Evolutionary conservation across 1,140 invertebrate genomes (phyloP).

Genomic region (Lordiphosa clarofinis): DNA sequence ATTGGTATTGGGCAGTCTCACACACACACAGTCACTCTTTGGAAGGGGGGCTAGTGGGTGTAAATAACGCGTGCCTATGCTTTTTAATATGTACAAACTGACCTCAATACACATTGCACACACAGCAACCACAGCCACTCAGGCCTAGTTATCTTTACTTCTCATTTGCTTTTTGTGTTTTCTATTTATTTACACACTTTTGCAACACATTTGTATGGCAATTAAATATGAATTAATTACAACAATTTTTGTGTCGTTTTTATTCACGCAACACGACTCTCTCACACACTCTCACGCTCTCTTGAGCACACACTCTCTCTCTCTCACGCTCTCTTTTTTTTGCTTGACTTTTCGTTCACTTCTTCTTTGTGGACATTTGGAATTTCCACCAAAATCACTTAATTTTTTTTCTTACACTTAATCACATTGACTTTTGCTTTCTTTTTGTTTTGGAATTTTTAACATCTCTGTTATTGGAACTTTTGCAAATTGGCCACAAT

Average conservation of each 20-base stretch:
- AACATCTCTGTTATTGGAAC: too few species aligned
- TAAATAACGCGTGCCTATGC: slow-evolving; percentile 45
- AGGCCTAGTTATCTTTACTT: slow-evolving; percentile 9
- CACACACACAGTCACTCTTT: slow-evolving; percentile 8
- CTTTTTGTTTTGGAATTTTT: too few species aligned
- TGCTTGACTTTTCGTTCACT: too few species aligned
- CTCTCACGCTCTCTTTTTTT: slow-evolving; percentile 5
- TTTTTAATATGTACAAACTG: slow-evolving; percentile 49
- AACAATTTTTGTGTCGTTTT: slow-evolving; percentile 66
- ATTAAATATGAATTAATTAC: slow-evolving; percentile 72
- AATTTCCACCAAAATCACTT: too few species aligned
- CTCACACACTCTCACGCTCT: slow-evolving; percentile 8
- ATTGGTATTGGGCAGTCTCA: slow-evolving; percentile 49
- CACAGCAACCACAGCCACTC: slow-evolving; percentile 14
- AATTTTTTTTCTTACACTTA: too few species aligned
- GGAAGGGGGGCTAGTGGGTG: neutral
- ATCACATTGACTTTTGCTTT: too few species aligned
- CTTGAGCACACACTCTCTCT: slow-evolving; percentile 3
- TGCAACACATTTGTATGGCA: slow-evolving; percentile 23
- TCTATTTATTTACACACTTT: slow-evolving; percentile 41
- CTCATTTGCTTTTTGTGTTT: slow-evolving; percentile 41
- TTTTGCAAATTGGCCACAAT: too few species aligned
- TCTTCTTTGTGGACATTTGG: too few species aligned
- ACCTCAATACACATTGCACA: slow-evolving; percentile 55
- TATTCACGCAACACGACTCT: slow-evolving; percentile 61